A percentile compares a stretch with the other conserved stretches of the same genome.
Conservation (phyloP, 2,113 vertebrate species). For the Corythaixoides concolor region DNA sequence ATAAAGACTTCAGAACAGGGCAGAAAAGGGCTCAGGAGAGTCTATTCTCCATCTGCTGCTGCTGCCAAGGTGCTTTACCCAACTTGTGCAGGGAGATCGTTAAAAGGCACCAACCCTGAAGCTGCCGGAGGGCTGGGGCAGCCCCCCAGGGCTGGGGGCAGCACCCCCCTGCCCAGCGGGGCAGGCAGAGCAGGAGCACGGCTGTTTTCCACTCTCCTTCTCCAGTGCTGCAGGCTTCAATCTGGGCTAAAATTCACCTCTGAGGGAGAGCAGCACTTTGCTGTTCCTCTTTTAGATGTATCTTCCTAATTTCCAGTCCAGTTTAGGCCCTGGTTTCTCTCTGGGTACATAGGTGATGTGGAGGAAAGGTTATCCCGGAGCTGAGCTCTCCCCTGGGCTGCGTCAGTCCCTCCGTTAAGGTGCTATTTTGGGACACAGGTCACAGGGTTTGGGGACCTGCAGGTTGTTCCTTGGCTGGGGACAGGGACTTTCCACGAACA, state of each 20-base stretch:
- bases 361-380: constrained; percentile 1
- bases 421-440: background rate
- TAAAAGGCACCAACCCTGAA: accelerated
- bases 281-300: background rate
- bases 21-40: background rate
- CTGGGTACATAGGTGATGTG: background rate
- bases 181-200: background rate
- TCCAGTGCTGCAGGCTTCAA: background rate
- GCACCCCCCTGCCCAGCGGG: background rate
- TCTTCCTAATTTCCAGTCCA: background rate
- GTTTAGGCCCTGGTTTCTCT: background rate
- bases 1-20: background rate
- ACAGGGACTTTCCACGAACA: background rate
- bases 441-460: constrained; percentile 29
- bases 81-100: background rate
- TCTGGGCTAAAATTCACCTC: background rate
- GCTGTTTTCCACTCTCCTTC: background rate
- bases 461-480: background rate
- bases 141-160: background rate
- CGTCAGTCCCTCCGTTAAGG: background rate
- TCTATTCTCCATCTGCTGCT: accelerated
- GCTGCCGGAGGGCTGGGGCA: background rate
- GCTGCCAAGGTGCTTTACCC: background rate
- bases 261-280: background rate
- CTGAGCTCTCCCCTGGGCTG: background rate